A percentile compares a stretch with the other conserved stretches of the same genome.
phyloP scores from a whole-genome alignment of 1,140 invertebrate species.

The Leucophenga varia region DNA sequence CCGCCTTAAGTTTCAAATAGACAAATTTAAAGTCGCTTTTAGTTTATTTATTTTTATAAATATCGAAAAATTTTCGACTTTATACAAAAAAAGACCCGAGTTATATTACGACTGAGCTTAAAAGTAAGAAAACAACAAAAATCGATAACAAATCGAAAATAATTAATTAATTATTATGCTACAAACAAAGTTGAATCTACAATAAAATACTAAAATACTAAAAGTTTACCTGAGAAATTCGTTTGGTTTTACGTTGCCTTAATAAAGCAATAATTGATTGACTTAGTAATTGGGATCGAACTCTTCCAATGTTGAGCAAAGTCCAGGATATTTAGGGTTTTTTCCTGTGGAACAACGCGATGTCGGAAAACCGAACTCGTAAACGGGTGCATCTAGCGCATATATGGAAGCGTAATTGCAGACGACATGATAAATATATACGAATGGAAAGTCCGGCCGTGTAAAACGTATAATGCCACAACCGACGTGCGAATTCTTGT shows the following conservation, averaged over 20 bases:
- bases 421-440: constrained; percentile 47
- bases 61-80: no score
- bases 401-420: constrained; percentile 52
- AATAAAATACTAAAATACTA: no score
- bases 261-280: not conserved
- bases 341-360: constrained; percentile 39
- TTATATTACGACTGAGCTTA: no score
- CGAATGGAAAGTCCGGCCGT: constrained; percentile 40
- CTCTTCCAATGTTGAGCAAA: constrained; percentile 41
- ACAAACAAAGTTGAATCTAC: no score
- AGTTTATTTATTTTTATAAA: no score
- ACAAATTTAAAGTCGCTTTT: no score
- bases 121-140: no score
- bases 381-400: constrained; percentile 39
- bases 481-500: constrained; percentile 40
- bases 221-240: constrained; percentile 30
- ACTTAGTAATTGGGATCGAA: constrained; percentile 45
- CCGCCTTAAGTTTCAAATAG: no score
- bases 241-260: constrained; percentile 3
- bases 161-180: no score
- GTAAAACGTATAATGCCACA: constrained; percentile 48
- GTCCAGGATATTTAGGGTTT: constrained; percentile 46
- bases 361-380: constrained; percentile 28
- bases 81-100: no score
- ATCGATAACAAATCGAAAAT: no score